Base-by-base conservation (phyloP, 2,113 vertebrate species). In the Leptodactylus fuscus region DNA sequence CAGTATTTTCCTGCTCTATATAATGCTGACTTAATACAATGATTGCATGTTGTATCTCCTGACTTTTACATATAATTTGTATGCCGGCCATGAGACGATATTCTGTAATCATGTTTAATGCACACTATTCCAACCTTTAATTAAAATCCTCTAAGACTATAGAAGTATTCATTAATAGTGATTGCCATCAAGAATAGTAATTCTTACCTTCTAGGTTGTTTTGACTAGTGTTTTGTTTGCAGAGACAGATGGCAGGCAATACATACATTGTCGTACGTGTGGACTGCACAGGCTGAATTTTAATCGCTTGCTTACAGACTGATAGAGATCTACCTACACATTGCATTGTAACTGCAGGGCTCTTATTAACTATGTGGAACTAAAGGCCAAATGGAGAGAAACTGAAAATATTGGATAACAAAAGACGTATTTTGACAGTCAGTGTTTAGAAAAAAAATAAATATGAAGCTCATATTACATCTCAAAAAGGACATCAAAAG, bases 101-200 rank as follows among this genome's bases (percentile, higher is more conserved):
- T 82, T 82, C 67, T 58, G 34, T 83, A 83, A 83, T 62, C 70
- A 62, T 62, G 51, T 24, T 74, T 60, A 73, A 32, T 53, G 36
- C 82, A 46, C 18, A 62, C 36, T 22, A 62, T 46, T 60, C 27
- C n/a, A 83, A 62, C 82, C 82, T 75, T 83, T 83, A 83, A 83
- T 83, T 83, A 83, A 83, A 74, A 83, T 62, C 36, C 38, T 62
- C 70, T 83, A 75, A 83, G 34, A 75, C 51, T 44, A 83, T 62
- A 46, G 82, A 75, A 75, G 70, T 24, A 22, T 38, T 74, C 70
- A 83, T 83, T 83, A 83, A 83, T 83, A 75, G 71, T 32, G 82
- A 83, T 75, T 83, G 82, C 53, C 22, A 83, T 74, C 81, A 75
- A 44, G 70, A 75, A 83, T 60, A 75, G 82, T 75, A 46, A 83